Conservation (phyloP, 2,888 invertebrate species). For the Acrobasis repandana region DNA sequence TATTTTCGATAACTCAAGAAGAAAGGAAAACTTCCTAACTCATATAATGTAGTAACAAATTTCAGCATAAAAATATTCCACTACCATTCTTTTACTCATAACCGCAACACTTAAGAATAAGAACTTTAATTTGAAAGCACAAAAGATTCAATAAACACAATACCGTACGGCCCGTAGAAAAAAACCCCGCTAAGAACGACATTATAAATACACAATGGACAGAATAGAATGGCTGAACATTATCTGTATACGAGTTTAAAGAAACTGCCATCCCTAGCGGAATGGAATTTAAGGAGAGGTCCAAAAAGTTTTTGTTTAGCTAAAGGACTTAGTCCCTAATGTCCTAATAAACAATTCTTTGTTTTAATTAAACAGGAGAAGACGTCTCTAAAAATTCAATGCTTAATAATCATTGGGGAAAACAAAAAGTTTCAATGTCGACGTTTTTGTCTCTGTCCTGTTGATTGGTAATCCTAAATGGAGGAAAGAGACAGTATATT, state of each 20-base stretch:
- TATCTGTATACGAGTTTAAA: conserved; percentile 5
- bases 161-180: background rate
- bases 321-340: conserved; percentile 30
- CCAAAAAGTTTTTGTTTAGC: conserved; percentile 14
- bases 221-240: background rate
- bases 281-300: background rate
- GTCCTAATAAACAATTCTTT: conserved; percentile 32
- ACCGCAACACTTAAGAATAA: background rate
- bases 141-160: conserved; percentile 15
- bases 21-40: no score
- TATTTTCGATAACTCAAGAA: no score
- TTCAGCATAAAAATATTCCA: background rate
- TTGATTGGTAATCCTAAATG: conserved; percentile 35
- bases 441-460: conserved; percentile 33
- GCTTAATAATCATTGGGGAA: conserved; percentile 41
- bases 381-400: conserved; percentile 37
- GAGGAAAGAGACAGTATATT: conserved; percentile 33
- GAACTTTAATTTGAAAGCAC: background rate
- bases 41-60: no score
- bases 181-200: conserved; percentile 3
- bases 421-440: conserved; percentile 35
- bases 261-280: background rate
- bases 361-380: conserved; percentile 42
- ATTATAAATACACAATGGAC: conserved; percentile 14
- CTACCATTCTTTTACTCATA: background rate